phyloP scores from a whole-genome alignment of 64 coral and sea anemone genomes.

The Cladopsammia gracilis region DNA sequence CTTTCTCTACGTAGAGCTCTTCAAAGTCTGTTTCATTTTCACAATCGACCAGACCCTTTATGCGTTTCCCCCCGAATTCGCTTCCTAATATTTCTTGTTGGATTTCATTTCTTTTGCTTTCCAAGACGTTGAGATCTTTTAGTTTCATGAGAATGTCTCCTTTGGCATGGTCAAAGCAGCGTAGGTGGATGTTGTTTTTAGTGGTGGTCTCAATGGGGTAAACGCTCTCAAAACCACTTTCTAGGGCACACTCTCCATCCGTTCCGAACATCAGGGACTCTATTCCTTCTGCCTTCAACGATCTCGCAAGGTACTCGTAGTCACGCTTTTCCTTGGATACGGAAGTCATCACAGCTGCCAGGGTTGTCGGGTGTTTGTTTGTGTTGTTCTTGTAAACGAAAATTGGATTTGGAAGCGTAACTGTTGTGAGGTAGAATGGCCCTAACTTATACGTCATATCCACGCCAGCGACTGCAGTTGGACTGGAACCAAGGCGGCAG shows the following conservation, averaged over 20 bases:
- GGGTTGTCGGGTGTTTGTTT: slow-evolving; percentile 61
- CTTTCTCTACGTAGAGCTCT: background rate
- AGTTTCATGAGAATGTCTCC: background rate
- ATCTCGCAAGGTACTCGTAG: slow-evolving; percentile 46
- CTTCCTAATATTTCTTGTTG: background rate
- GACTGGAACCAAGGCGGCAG: slow-evolving; percentile 14
- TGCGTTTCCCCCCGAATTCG: too few relatives aligned
- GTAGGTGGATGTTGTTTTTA: slow-evolving; percentile 38
- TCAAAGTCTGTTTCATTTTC: slow-evolving; percentile 22
- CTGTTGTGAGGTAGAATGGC: slow-evolving; percentile 45
- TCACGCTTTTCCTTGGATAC: slow-evolving; percentile 34
- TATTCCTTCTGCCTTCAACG: slow-evolving; percentile 1
- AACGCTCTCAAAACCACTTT: slow-evolving; percentile 42
- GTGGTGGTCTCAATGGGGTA: background rate
- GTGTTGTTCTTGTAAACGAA: slow-evolving; percentile 59
- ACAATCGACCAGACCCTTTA: slow-evolving; percentile 29
- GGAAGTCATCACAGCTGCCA: slow-evolving; percentile 59
- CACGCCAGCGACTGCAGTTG: slow-evolving; percentile 25
- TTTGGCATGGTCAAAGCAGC: slow-evolving; percentile 69
- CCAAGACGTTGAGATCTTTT: background rate
- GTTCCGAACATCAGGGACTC: slow-evolving; percentile 36
- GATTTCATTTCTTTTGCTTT: background rate
- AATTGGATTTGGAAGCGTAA: slow-evolving; percentile 69
- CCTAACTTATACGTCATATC: slow-evolving; percentile 77
- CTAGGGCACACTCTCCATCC: slow-evolving; percentile 68